These are phyloP conservation scores for Glareola pratincola DNA, from an alignment of 2,113 vertebrate species.

Conservation along the genomic window DNA sequence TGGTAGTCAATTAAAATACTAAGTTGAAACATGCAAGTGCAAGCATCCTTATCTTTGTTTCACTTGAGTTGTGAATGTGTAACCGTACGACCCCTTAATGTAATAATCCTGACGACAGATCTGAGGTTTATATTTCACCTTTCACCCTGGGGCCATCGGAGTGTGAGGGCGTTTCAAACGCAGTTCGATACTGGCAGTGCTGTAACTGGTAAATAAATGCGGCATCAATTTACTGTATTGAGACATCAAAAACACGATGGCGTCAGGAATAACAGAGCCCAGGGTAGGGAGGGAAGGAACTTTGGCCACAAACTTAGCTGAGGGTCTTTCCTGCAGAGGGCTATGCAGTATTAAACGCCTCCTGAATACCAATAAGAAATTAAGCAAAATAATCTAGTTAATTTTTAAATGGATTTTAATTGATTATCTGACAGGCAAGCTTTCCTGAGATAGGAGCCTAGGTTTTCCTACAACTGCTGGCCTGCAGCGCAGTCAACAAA, in stretches of 20 bases:
- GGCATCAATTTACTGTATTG: not conserved
- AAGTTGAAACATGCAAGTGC: not conserved
- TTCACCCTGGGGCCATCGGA: not conserved
- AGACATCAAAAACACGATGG: not conserved
- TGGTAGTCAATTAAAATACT: not conserved
- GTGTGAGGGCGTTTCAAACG: not conserved
- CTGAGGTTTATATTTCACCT: not conserved
- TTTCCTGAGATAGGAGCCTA: not conserved
- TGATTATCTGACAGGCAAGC: not conserved
- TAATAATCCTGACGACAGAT: not conserved
- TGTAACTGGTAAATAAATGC: not conserved
- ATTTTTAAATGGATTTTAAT: not conserved
- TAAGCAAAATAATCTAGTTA: not conserved
- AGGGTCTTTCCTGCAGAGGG: not conserved
- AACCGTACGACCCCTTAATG: not conserved
- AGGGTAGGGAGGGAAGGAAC: not conserved
- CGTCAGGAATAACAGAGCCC: not conserved
- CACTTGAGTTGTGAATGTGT: not conserved
- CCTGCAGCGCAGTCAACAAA: not conserved
- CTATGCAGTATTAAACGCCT: not conserved
- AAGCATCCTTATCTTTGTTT: not conserved
- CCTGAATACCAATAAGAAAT: not conserved
- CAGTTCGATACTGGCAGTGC: not conserved
- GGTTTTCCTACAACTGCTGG: not conserved
- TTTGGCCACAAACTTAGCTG: not conserved